Conservation (phyloP, 2,113 vertebrate genomes). For the Aegotheles bennettii region DNA sequence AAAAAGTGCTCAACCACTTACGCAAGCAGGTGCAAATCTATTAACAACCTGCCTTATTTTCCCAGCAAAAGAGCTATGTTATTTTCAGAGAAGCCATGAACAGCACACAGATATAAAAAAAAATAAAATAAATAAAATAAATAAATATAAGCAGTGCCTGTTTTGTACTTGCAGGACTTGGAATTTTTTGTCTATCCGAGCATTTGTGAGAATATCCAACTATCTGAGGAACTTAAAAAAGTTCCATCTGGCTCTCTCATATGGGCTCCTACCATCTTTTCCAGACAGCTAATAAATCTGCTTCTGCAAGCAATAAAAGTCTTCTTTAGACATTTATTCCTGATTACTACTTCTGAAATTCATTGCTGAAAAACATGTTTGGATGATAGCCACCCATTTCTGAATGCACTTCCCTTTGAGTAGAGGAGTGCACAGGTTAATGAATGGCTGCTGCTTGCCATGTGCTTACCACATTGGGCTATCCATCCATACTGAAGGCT, state of each 20-base stretch:
- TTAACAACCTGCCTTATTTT: not conserved
- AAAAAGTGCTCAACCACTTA: not conserved
- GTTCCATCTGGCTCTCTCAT: not conserved
- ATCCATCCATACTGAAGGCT: not conserved
- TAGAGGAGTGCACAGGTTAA: not conserved
- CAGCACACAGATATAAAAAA: not conserved
- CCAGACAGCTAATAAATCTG: not conserved
- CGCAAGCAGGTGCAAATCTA: not conserved
- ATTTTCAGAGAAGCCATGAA: not conserved
- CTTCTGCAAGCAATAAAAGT: not conserved
- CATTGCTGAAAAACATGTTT: not conserved
- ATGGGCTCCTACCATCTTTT: not conserved
- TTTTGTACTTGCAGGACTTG: not conserved
- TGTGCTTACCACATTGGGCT: too few relatives aligned
- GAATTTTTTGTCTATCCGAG: not conserved
- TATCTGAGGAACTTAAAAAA: not conserved
- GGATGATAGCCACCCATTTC: not conserved
- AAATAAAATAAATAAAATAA: too few relatives aligned
- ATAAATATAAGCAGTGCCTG: accelerated
- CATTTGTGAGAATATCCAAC: not conserved
- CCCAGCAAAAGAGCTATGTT: not conserved
- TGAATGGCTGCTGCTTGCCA: not conserved
- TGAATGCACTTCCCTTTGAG: not conserved
- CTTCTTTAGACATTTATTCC: not conserved
- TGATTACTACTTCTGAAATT: not conserved